Base-by-base conservation (phyloP, 2,113 vertebrate genomes). In the Phaethon lepturus region DNA sequence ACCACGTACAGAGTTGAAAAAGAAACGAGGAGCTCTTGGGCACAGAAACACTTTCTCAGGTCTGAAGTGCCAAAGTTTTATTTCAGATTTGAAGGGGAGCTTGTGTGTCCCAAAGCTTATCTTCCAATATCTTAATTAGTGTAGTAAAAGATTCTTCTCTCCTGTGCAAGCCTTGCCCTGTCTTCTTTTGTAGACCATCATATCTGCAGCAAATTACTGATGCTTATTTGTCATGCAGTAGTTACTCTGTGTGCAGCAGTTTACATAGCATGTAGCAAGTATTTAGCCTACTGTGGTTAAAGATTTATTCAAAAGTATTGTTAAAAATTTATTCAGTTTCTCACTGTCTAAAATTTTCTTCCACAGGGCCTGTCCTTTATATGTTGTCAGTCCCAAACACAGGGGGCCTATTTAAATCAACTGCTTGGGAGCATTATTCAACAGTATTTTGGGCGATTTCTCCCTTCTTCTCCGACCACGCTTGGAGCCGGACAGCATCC, bases 391-490 rank as follows among this genome's bases (percentile, higher is more conserved):
- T 99, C 99, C 86, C 99, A 99, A 91, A 98, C 97, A 6, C 98
- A 99, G 96, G 98, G 98, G 17, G 96, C 98, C 42, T 98, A 99
- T 97, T 97, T 99, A 95, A 99, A 99, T 96, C 98, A 99, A 47
- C 98, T 99, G 93, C 98, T 99, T 33, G 98, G 98, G 72, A 99
- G 95, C 66, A 98, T 99, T 38, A 97, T 98, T 93, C 97, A 93
- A 24, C 99, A 99, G 44, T 99, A 99, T 91, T 98, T 99, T 84
- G 98, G 99, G n/a, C 98, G 99, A 17, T 99, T 99, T 95, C 99
- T 99, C 55, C 99, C 99, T 23, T 82, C 98, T 33, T 98, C 99
- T 2, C 98, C 99, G 0, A 96, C 97, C 6, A 29, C 26, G 6
- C 95, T 95, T 28, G 62, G 91, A 68, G 81, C 98, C 1, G 97